These are phyloP conservation scores for Neodon shergylaensis DNA, from an alignment of 2,113 vertebrate species.

Conservation along the genomic window DNA sequence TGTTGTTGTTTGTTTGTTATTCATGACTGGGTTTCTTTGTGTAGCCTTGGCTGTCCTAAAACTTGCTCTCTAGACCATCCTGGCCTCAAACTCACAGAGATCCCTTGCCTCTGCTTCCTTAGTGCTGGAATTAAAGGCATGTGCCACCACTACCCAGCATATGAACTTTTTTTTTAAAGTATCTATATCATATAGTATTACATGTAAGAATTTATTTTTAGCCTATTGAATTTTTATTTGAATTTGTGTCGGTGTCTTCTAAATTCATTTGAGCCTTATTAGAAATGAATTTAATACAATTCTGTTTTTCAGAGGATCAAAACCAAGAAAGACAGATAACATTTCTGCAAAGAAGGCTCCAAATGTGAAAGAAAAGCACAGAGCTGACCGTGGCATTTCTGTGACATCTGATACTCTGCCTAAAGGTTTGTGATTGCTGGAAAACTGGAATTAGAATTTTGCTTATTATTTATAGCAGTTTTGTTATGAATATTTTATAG, in stretches of 20 bases:
- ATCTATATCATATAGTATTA: neutral
- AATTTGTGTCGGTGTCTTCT: conserved; percentile 31
- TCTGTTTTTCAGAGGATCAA: conserved; percentile 81
- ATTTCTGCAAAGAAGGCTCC: conserved; percentile 63
- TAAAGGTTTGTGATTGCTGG: conserved; percentile 85
- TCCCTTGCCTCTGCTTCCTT: neutral
- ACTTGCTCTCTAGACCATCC: neutral
- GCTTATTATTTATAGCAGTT: conserved; percentile 31
- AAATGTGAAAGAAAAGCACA: conserved; percentile 69
- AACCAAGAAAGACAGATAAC: conserved; percentile 54
- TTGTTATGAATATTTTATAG: conserved; percentile 31
- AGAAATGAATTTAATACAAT: conserved; percentile 52
- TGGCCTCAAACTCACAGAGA: neutral
- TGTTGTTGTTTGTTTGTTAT: neutral
- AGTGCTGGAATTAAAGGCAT: neutral
- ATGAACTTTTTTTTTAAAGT: no score
- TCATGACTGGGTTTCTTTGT: neutral
- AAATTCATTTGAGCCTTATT: conserved; percentile 58
- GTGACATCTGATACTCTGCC: conserved; percentile 67
- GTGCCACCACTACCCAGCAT: no score
- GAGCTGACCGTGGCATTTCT: conserved; percentile 53
- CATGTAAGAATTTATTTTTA: neutral
- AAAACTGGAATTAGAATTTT: conserved; percentile 56
- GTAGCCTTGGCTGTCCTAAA: neutral
- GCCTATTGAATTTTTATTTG: conserved; percentile 30